Base-by-base conservation (phyloP, 1,140 invertebrate genomes). In the Telenomus remus region DNA sequence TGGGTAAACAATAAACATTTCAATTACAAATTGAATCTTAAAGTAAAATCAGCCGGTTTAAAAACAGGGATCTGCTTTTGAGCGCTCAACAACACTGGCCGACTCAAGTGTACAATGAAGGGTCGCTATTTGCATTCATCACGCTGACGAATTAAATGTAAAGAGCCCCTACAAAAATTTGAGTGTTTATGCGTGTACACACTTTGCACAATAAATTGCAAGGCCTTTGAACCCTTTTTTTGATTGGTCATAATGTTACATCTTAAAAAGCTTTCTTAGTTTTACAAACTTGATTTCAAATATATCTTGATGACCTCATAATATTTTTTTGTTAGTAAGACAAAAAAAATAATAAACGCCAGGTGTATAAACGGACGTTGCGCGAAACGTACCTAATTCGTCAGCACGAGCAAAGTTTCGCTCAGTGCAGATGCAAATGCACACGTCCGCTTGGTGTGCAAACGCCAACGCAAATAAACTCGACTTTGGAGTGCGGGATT, bases 381-480 rank as follows among this genome's bases (percentile, higher is more conserved):
- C 59, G 57, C 71, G 61, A 61, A 75, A 46, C 63, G 46, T 63
- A 51, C 63, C 71, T 66, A 75, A 68, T 68, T 65, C 65, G 69
- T 63, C 53, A 59, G 59, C 8, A 27, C 51, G 47, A 39, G 37
- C 9, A 60, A 39, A 65, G 60, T 59, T 47, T 72, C 61, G 54
- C 50, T 68, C 55, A 68, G 46, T 74, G 57, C 71, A 43, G 63
- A 74, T 74, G 71, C 71, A 68, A 68, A 66, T 68, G 55, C 70
- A 50, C 61, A 56, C 61, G 47, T 54, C 49, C 54, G 48, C 53
- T 47, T 43, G 49, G 44, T 39, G 14, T 64, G 44, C 49, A 35
- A 48, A 46, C 43, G 55, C 50, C 44, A 61, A 53, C 53, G 54
- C 60, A 64, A 72, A 72, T 72, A 72, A 37, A 59, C 34, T 42